Conservation (phyloP, 1,140 invertebrate species). For the Listronotus bonariensis region DNA sequence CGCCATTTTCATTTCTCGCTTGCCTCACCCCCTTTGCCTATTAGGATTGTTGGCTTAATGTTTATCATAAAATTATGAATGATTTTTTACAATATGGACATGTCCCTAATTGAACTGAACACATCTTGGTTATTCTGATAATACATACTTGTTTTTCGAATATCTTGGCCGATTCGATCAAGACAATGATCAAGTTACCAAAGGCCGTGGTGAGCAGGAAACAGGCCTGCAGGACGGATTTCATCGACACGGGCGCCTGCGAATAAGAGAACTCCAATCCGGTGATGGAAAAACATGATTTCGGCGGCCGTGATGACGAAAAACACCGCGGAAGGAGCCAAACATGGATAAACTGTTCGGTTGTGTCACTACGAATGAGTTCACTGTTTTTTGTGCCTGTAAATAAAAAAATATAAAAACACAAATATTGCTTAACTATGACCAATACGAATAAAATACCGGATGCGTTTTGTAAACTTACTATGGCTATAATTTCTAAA, state of each 20-base stretch:
- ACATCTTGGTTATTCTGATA: no score
- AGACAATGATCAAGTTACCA: constrained; percentile 88
- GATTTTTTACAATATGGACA: no score
- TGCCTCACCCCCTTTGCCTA: no score
- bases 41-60: no score
- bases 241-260: constrained; percentile 90
- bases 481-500: no score
- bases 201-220: constrained; percentile 90
- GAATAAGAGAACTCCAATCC: constrained; percentile 91
- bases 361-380: constrained; percentile 58
- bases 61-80: no score
- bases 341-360: constrained; percentile 78
- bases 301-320: constrained; percentile 81
- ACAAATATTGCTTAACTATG: no score
- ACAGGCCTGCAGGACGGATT: constrained; percentile 85
- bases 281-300: constrained; percentile 88
- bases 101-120: no score
- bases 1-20: no score
- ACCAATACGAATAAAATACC: no score
- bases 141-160: constrained; percentile 66
- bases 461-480: no score
- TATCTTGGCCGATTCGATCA: constrained; percentile 69
- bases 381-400: not conserved
- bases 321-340: constrained; percentile 88
- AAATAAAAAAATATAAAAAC: constrained; percentile 1